Evolutionary conservation across 2,888 invertebrate species (phyloP), one percentile per base, ranked within the genome.

Genomic region (Oligia fasciuncula): DNA sequence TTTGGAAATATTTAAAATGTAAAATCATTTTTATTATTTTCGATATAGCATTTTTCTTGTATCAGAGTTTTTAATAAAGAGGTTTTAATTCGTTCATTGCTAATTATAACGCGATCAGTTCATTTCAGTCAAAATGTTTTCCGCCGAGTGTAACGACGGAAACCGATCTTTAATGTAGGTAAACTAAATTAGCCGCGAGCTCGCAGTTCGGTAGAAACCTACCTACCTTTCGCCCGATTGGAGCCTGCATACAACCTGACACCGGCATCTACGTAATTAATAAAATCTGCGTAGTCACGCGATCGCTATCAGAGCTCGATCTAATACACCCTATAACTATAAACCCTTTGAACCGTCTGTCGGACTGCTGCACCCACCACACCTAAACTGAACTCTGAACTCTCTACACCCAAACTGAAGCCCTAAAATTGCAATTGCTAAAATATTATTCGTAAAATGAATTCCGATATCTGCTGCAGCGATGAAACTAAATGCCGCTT

Each of bases 181-280:
- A 51, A 73, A 4, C n/a, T 49, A 72, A 49, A 49, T 63, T 23
- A 80, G 6, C 17, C 23, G 67, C 8, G 9, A 69, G 14, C 46
- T 43, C 9, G 19, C 35, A 17, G 40, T 60, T 51, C 23, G n/a
- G 51, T 35, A 67, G 23, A 40, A 71, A 40, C 35, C 60, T 69
- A 35, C 35, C 60, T 69, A 23, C 54, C n/a, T 65, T 14, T 1
- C 29, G 17, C 35, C n/a, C 13, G 46, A 66, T 57, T 71, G 68
- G 66, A 66, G 57, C 9, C 35, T 72, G 66, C 66, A 79, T 77
- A 79, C 46, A 69, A 74, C 49, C 46, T 46, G 29, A 68, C 29
- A 60, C 40, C 17, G 29, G 57, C 46, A 75, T 17, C 63, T 65
- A 23, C 57, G 68, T 77, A 82, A 85, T 85, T 73, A 85, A 71